phyloP scores from a whole-genome alignment of 2,888 invertebrate genomes.

The Calameuta pallipes region DNA sequence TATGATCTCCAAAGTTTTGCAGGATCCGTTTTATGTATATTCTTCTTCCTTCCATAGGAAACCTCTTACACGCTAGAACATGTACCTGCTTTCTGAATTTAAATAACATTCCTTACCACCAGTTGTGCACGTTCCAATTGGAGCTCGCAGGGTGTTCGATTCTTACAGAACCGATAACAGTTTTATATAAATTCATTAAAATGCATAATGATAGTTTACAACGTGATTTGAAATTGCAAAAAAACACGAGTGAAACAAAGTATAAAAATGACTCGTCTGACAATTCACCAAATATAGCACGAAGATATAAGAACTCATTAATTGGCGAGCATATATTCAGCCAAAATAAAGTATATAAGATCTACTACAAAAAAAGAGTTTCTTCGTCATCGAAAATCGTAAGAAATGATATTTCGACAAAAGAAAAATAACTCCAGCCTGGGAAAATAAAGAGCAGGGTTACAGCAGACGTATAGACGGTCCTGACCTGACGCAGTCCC shows the following conservation, averaged over 20 bases:
- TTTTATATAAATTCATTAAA: not conserved
- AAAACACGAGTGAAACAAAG: not conserved
- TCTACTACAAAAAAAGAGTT: not conserved
- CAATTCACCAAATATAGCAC: not conserved
- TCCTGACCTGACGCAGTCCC: constrained; percentile 54
- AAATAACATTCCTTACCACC: not conserved
- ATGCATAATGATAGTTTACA: not conserved
- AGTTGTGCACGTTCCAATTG: not conserved
- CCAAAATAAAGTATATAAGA: not conserved
- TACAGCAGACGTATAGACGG: constrained; percentile 26
- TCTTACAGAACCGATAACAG: not conserved
- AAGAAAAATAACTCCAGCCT: not conserved
- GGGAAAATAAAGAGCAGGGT: not conserved
- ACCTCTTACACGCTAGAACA: not conserved
- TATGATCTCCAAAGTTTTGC: not conserved
- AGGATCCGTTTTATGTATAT: not conserved
- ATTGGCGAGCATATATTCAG: not conserved
- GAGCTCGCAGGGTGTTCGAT: not conserved
- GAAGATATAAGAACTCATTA: not conserved
- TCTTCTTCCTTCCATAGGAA: not conserved
- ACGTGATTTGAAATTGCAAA: not conserved
- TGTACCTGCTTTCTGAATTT: not conserved
- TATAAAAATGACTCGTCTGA: not conserved
- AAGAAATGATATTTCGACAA: not conserved
- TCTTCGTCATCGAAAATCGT: not conserved